A percentile compares a stretch with the other conserved stretches of the same genome.
Evolutionary conservation across 2,888 invertebrate genomes (phyloP).

Genomic region (Abrostola tripartita): DNA sequence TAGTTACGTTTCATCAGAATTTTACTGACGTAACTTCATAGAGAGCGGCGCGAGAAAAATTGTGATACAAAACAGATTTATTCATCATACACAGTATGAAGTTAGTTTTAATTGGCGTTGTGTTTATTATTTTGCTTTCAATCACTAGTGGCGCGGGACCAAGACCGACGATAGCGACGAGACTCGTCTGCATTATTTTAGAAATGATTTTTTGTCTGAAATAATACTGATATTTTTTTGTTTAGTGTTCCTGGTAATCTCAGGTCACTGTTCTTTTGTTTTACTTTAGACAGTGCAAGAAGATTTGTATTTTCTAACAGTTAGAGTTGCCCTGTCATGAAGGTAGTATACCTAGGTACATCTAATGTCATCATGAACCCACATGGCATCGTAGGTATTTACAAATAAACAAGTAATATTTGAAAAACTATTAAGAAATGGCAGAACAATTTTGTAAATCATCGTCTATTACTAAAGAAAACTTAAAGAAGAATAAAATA

Average conservation of each 20-base stretch:
- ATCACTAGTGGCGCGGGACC: slow-evolving; percentile 51
- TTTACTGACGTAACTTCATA: slow-evolving; percentile 43
- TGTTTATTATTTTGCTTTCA: slow-evolving; percentile 67
- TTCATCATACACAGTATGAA: slow-evolving; percentile 48
- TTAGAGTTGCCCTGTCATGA: too few relatives aligned
- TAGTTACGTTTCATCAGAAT: slow-evolving; percentile 31
- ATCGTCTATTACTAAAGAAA: too few relatives aligned
- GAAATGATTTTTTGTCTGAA: slow-evolving; percentile 17
- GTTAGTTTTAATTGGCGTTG: slow-evolving; percentile 66
- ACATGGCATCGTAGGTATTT: too few relatives aligned
- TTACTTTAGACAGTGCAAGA: background rate
- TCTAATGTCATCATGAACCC: too few relatives aligned
- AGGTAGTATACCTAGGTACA: too few relatives aligned
- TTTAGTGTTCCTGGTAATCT: background rate
- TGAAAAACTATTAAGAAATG: too few relatives aligned
- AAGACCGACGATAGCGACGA: slow-evolving; percentile 28
- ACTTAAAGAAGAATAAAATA: slow-evolving; percentile 15
- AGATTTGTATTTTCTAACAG: too few relatives aligned
- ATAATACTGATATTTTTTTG: slow-evolving; percentile 13
- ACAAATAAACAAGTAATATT: too few relatives aligned
- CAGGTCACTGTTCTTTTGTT: background rate
- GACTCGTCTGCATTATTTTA: slow-evolving; percentile 37
- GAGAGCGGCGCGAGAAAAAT: slow-evolving; percentile 31
- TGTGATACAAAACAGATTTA: slow-evolving; percentile 66
- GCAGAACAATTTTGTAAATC: too few relatives aligned